phyloP scores from a whole-genome alignment of 2,113 vertebrate species.

The Gambusia affinis region DNA sequence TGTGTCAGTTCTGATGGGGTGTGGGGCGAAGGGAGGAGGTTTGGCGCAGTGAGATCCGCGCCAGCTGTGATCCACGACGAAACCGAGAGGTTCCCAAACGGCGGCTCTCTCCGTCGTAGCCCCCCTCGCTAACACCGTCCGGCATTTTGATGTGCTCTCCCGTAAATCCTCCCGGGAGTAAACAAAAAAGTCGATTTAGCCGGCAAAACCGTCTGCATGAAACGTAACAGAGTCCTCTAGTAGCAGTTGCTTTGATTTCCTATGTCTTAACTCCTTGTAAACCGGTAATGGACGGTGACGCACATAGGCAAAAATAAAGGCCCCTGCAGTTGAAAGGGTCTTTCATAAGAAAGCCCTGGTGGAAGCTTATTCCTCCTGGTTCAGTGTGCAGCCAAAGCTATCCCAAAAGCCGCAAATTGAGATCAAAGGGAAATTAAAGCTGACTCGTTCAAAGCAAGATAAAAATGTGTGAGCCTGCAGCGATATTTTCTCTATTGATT shows the following conservation, averaged over 20 bases:
- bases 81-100: constrained; percentile 51
- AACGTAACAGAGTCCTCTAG: constrained; percentile 46
- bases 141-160: constrained; percentile 56
- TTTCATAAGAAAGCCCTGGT: constrained; percentile 70
- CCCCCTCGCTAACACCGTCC: constrained; percentile 65
- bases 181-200: constrained; percentile 41
- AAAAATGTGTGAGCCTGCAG: constrained; percentile 82
- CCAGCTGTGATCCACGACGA: constrained; percentile 75
- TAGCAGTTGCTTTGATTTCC: constrained; percentile 56
- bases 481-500: constrained; percentile 84
- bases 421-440: constrained; percentile 87
- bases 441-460: constrained; percentile 84
- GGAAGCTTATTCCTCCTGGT: constrained; percentile 73
- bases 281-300: constrained; percentile 64
- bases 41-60: constrained; percentile 67
- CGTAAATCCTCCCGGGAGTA: constrained; percentile 48
- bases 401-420: constrained; percentile 83
- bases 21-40: constrained; percentile 30
- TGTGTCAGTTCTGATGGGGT: constrained; percentile 69
- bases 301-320: constrained; percentile 66
- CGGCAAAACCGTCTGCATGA: constrained; percentile 36
- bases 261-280: constrained; percentile 49
- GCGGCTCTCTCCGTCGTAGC: constrained; percentile 67
- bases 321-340: constrained; percentile 54
- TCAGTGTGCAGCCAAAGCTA: constrained; percentile 74